These are phyloP conservation scores for Paracyclopina nana DNA, from an alignment of 1,140 invertebrate genomes.

Conservation along the genomic window DNA sequence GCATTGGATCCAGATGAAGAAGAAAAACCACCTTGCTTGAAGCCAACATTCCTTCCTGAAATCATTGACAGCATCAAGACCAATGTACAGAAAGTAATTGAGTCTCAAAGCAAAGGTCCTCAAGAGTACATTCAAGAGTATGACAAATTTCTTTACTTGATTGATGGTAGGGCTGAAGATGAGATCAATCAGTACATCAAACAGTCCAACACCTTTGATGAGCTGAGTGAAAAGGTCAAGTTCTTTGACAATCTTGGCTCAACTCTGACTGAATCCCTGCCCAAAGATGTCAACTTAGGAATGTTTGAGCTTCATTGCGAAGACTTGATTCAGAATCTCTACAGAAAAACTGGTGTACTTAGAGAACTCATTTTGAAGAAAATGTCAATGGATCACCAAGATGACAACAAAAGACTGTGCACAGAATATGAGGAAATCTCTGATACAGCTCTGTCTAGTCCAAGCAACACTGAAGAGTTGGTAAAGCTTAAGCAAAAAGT, in stretches of 20 bases:
- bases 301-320: slow-evolving; percentile 66
- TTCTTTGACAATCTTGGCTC: slow-evolving; percentile 22
- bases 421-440: slow-evolving; percentile 64
- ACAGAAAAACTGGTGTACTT: slow-evolving; percentile 41
- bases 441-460: slow-evolving; percentile 49
- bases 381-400: slow-evolving; percentile 7
- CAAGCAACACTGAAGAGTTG: slow-evolving; percentile 56
- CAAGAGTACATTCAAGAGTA: slow-evolving; percentile 25
- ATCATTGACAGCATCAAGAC: neutral
- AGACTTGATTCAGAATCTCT: slow-evolving; percentile 51
- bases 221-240: slow-evolving; percentile 24
- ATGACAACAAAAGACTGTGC: slow-evolving; percentile 38
- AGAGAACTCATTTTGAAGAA: slow-evolving; percentile 24
- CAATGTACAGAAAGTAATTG: neutral
- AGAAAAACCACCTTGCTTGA: neutral
- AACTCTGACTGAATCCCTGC: slow-evolving; percentile 39
- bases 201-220: slow-evolving; percentile 39
- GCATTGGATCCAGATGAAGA: slow-evolving; percentile 6
- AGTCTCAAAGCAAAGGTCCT: slow-evolving; percentile 22
- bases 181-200: slow-evolving; percentile 45
- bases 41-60: slow-evolving; percentile 1
- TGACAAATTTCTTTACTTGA: slow-evolving; percentile 54
- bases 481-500: slow-evolving; percentile 59
- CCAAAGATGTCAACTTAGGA: slow-evolving; percentile 47
- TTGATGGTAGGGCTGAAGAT: slow-evolving; percentile 42